Base-by-base conservation (phyloP, 37 sponge, comb jelly and placozoan genomes). In the Diacarnus erythraeanus region DNA sequence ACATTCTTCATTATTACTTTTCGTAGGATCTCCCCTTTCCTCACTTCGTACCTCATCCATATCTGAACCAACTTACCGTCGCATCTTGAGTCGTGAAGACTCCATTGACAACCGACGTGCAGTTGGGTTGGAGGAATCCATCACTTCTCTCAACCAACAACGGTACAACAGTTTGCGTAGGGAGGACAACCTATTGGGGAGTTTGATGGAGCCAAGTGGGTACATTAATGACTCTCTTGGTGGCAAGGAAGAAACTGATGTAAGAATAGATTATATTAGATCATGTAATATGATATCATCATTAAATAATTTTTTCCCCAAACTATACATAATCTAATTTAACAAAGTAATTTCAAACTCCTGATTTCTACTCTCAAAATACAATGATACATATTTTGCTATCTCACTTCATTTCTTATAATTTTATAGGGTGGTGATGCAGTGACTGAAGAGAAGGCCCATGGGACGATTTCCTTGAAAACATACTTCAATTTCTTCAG, bases 401-500 rank as follows among this genome's bases (percentile, higher is more conserved):
- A n/a, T n/a, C n/a, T n/a, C n/a, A n/a, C n/a, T n/a, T n/a, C n/a
- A n/a, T n/a, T n/a, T n/a, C n/a, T n/a, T n/a, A n/a, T n/a, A n/a
- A n/a, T n/a, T n/a, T n/a, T n/a, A n/a, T n/a, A n/a, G n/a, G n/a
- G n/a, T 47, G 10, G 10, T 47, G 51, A 47, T 47, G 51, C 6
- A 12, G 51, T 47, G 12, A 12, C 51, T 15, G 93, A 92, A 60
- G 89, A 88, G 63, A 87, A 64, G 30, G 85, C 77, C 37, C 89
- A 85, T 34, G 89, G 89, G 1, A 71, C 56, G 4, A 58, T 92
- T 39, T 76, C 86, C 25, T 6, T 88, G 38, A 84, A 72, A 31
- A 92, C 93, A 15, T 92, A 92, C 69, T 64, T 72, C 77, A 60
- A 74, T 20, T 92, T 86, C 57, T 88, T 88, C 70, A 68, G n/a